Base-by-base conservation (phyloP, 2,888 invertebrate genomes). In the Tetanocera ferruginea region DNA sequence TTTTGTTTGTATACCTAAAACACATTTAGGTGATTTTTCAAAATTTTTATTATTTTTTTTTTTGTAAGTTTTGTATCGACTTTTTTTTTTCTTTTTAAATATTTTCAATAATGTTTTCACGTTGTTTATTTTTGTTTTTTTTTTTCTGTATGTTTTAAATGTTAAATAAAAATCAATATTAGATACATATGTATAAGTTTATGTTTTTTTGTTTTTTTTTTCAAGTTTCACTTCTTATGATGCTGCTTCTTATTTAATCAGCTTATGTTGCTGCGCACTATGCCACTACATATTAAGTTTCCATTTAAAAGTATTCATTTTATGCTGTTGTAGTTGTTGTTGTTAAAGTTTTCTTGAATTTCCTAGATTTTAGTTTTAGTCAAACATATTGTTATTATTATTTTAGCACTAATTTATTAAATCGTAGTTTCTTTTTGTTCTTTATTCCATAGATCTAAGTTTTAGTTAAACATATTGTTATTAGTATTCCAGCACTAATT, bases 31-130 rank as follows among this genome's bases (percentile, higher is more conserved):
- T 71, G 76, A 78, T 78, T 79, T 81, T 81, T 81, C 75, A 78
- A 80, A 79, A 81, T 62, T 81, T 81, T 81, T 81, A 79, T 79
- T 81, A 64, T 76, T 81, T 79, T 81, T n/a, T n/a, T n/a, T 80
- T 80, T 79, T 67, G 25, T 71, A 51, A 52, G 67, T 25, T 77
- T 80, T 80, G 43, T 55, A 71, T 80, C 75, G 75, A 76, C 43
- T 76, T 79, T 77, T 75, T n/a, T 76, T 78, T 77, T 70, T 66
- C 76, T 78, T 74, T 76, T 78, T 76, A 76, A 78, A 79, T 79
- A 78, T 71, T 78, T 78, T 78, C 69, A 75, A 72, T 69, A 43
- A 71, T 55, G 25, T 19, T 66, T 66, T 51, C 60, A 70, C 69
- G 74, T 60, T n/a, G 57, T 19, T 55, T 72, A n/a, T 51, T 71